Conservation (phyloP, 1,140 invertebrate species). For the Holcopasites calliopsidis region DNA sequence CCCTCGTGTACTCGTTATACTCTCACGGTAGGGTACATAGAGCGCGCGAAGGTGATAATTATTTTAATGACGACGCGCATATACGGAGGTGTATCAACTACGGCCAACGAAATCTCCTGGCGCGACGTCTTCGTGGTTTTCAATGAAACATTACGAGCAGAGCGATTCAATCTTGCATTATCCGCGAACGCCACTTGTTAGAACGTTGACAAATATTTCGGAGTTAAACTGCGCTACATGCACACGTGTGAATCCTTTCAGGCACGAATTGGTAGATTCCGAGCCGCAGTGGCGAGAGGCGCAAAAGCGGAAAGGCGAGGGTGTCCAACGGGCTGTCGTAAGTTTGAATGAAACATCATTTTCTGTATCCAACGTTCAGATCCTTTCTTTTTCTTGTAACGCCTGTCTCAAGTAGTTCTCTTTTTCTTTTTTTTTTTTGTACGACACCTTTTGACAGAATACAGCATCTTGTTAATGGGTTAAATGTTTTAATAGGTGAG, state of each 20-base stretch:
- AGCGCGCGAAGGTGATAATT: conserved; percentile 46
- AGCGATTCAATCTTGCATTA: not conserved
- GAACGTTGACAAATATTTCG: not conserved
- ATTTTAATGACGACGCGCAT: conserved; percentile 52
- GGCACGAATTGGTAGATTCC: conserved; percentile 90
- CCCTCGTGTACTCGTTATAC: conserved; percentile 47
- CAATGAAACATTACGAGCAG: conserved; percentile 6
- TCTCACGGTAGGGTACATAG: conserved; percentile 54
- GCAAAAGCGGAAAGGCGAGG: conserved; percentile 85
- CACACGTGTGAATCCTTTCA: conserved; percentile 45
- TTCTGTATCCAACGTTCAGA: conserved; percentile 24
- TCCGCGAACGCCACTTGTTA: not conserved
- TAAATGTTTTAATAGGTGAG: conserved; percentile 66
- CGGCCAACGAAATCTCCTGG: conserved; percentile 3
- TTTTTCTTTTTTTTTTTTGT: not conserved
- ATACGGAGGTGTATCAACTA: conserved; percentile 22
- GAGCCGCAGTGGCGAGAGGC: conserved; percentile 93
- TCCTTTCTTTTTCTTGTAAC: too few species aligned
- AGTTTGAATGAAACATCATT: conserved; percentile 54
- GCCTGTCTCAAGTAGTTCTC: not conserved
- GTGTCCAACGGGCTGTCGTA: conserved; percentile 79
- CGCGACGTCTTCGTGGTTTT: not conserved
- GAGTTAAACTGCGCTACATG: not conserved
- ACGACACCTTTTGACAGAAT: too few species aligned
- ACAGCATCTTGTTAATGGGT: not conserved